phyloP scores from a whole-genome alignment of 1,140 invertebrate genomes.

The Calephelis virginiensis region DNA sequence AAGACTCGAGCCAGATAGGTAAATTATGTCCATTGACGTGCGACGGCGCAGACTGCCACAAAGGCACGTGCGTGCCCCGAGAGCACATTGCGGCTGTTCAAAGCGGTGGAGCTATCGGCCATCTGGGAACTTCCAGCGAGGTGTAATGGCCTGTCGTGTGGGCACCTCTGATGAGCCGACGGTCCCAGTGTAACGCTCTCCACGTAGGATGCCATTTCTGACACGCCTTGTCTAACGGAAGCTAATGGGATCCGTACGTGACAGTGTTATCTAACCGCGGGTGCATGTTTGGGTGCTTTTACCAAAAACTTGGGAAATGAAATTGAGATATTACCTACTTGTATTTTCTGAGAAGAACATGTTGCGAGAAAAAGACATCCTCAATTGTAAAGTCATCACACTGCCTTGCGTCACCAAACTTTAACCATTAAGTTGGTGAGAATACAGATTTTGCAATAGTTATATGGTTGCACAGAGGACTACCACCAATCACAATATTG shows the following conservation, averaged over 20 bases:
- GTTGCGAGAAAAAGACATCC: not conserved
- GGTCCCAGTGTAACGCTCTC: conserved; percentile 28
- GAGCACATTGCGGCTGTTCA: conserved; percentile 49
- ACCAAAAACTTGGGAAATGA: conserved; percentile 1
- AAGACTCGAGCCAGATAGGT: conserved; percentile 44
- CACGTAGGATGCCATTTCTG: conserved; percentile 36
- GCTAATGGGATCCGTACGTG: conserved; percentile 35
- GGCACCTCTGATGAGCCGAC: conserved; percentile 38
- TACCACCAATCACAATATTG: too few relatives aligned
- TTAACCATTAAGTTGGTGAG: not conserved
- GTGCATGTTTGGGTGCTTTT: conserved; percentile 42
- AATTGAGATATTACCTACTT: conserved; percentile 2
- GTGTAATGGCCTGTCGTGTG: conserved; percentile 58
- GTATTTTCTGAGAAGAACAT: too few relatives aligned
- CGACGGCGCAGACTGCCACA: conserved; percentile 51
- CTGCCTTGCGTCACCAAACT: not conserved
- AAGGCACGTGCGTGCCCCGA: conserved; percentile 66
- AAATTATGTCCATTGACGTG: conserved; percentile 62
- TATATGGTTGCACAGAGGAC: too few relatives aligned
- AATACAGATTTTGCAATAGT: too few relatives aligned
- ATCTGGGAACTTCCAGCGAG: conserved; percentile 60
- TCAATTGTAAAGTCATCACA: not conserved
- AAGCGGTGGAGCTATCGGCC: conserved; percentile 56
- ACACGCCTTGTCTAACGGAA: conserved; percentile 32
- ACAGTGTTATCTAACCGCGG: conserved; percentile 37